Evolutionary conservation across 1,140 invertebrate species (phyloP), one percentile per base, ranked within the genome.

Genomic region (Bombus polaris): DNA sequence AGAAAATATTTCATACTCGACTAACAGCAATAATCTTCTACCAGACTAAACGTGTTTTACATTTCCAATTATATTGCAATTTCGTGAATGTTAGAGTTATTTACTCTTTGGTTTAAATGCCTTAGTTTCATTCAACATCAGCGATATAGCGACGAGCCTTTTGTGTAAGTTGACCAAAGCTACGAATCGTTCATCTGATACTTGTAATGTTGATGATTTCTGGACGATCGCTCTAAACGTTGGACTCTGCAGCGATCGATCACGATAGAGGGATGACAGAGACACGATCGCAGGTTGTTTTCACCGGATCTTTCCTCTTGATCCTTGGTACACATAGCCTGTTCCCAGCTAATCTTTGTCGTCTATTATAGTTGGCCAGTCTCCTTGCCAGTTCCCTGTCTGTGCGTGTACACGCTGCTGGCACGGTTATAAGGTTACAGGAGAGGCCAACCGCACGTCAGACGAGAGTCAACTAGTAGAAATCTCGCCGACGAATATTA

Each of bases 381-480:
- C 32, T 44, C 62, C 39, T 37, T n/a, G 42, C 37, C 4, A n/a
- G 39, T n/a, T 75, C 10, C 9, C 9, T 39, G 47, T 71, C 75
- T 22, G 15, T 39, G 83, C 71, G 68, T 76, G 68, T n/a, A 35
- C 75, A 44, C 68, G 70, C 22, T 47, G 22, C 66, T 80, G 57
- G 57, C 82, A 39, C 75, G 73, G 76, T 77, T 85, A 73, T 85
- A 85, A 65, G 68, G 83, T 85, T 85, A 80, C 83, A 47, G 53
- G 57, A 62, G 83, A 80, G 76, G 68, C 74, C 47, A 84, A 84
- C 82, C 75, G 53, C 82, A 79, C 35, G 75, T 77, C 53, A 71
- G 83, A 80, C 83, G 53, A 79, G 68, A 85, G 68, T 53, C 83
- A 80, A 85, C 76, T 79, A 35, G 57, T 85, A 85, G 83, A 85